phyloP scores from a whole-genome alignment of 2,797 vertebrate species.

The Platalea minor region DNA sequence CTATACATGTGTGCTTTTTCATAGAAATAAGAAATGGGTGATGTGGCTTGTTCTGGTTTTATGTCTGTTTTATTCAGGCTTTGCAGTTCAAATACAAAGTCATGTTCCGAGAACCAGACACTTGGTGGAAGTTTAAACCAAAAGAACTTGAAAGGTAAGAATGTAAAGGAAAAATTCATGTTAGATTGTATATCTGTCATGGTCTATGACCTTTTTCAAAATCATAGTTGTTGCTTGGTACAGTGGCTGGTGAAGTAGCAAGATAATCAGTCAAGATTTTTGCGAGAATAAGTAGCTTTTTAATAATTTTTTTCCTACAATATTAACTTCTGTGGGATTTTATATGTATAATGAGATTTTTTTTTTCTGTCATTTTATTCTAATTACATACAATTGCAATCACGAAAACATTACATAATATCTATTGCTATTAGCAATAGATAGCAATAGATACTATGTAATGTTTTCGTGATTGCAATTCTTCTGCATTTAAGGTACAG shows the following conservation, averaged over 20 bases:
- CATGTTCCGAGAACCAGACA: constrained; percentile 92
- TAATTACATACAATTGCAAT: background rate
- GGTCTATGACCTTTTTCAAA: background rate
- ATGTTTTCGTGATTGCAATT: background rate
- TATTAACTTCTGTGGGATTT: background rate
- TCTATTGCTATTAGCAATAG: background rate
- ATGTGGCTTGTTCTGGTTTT: constrained; percentile 33
- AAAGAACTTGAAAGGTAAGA: constrained; percentile 92
- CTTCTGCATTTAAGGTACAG: background rate
- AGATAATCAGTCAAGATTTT: background rate
- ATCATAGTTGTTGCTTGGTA: fast-evolving
- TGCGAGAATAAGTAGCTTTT: background rate
- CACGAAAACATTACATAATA: no score
- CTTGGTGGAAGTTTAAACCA: constrained; percentile 96
- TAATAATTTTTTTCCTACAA: background rate
- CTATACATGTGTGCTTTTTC: background rate
- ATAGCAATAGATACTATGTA: background rate
- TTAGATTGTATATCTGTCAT: background rate
- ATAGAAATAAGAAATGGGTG: background rate
- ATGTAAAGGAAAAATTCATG: background rate
- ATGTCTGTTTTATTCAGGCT: constrained; percentile 77
- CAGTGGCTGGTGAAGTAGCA: background rate
- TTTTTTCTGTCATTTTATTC: background rate
- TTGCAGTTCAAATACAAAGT: constrained; percentile 89
- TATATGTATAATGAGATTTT: background rate